Conservation (phyloP, 2,797 vertebrate species). For the Chelon labrosus region DNA sequence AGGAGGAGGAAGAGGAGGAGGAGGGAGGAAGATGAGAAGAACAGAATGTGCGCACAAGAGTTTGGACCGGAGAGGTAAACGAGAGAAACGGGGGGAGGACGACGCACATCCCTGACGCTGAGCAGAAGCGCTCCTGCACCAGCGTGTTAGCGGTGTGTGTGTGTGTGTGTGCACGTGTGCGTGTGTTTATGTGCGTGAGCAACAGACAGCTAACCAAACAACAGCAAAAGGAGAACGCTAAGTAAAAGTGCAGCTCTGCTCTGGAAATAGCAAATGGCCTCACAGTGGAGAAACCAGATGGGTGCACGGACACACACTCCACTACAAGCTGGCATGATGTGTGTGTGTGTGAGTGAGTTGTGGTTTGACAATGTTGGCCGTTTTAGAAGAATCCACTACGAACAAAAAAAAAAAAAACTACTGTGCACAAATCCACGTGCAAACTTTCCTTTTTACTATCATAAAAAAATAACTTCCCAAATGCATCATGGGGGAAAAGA, state of each 20-base stretch:
- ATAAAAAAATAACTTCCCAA: not conserved
- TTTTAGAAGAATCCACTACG: slow-evolving; percentile 14
- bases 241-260: slow-evolving; percentile 51
- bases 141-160: not conserved
- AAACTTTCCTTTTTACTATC: not conserved
- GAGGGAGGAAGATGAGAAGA: slow-evolving; percentile 52
- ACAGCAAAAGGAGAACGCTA: slow-evolving; percentile 55
- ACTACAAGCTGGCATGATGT: not conserved
- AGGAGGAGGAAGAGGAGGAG: slow-evolving; percentile 11
- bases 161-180: not conserved
- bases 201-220: slow-evolving; percentile 67
- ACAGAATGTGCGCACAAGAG: slow-evolving; percentile 28
- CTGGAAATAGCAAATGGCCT: slow-evolving; percentile 59
- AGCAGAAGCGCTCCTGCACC: not conserved
- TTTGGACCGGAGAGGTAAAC: slow-evolving; percentile 24
- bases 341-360: slow-evolving; percentile 11
- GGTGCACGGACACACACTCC: slow-evolving; percentile 11
- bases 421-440: not conserved
- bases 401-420: not conserved
- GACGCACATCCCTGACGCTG: slow-evolving; percentile 16
- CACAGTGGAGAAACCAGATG: slow-evolving; percentile 57
- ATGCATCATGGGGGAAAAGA: slow-evolving; percentile 5
- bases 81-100: slow-evolving; percentile 39
- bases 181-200: slow-evolving; percentile 3
- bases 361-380: slow-evolving; percentile 34